Conservation (phyloP, 2,113 vertebrate species). For the Calidris pugnax region DNA sequence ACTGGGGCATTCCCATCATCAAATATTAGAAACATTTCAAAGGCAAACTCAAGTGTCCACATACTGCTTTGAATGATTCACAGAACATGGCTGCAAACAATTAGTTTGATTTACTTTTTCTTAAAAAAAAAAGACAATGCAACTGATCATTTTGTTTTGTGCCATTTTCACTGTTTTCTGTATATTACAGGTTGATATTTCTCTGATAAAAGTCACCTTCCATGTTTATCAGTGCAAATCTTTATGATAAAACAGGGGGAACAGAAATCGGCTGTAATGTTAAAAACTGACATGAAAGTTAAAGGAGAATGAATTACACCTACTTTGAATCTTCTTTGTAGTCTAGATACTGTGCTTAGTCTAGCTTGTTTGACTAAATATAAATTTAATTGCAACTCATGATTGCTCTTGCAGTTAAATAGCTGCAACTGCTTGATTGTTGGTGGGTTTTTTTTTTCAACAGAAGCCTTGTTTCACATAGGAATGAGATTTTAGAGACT, state of each 20-base stretch:
- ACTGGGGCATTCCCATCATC: not conserved
- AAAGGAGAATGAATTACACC: not conserved
- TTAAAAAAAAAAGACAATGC: not conserved
- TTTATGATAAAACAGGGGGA: not conserved
- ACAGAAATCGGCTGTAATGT: not conserved
- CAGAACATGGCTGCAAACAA: not conserved
- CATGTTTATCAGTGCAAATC: not conserved
- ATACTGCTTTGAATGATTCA: not conserved
- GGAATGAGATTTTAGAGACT: not conserved
- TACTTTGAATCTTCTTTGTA: not conserved
- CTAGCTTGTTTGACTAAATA: not conserved
- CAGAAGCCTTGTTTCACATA: not conserved
- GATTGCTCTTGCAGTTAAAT: not conserved
- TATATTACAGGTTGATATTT: not conserved
- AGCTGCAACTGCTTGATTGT: not conserved
- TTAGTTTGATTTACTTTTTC: not conserved
- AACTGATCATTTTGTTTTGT: not conserved
- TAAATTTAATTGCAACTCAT: not conserved
- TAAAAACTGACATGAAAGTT: not conserved
- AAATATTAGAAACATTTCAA: not conserved
- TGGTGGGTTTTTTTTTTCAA: not conserved
- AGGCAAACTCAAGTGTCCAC: not conserved
- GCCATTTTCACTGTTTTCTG: not conserved
- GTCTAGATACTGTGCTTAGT: not conserved
- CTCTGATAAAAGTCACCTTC: not conserved